A percentile compares a stretch with the other conserved stretches of the same genome.
These are phyloP conservation scores for Cryptoblepharus egeriae DNA, from an alignment of 2,797 vertebrate species.

Conservation along the genomic window DNA sequence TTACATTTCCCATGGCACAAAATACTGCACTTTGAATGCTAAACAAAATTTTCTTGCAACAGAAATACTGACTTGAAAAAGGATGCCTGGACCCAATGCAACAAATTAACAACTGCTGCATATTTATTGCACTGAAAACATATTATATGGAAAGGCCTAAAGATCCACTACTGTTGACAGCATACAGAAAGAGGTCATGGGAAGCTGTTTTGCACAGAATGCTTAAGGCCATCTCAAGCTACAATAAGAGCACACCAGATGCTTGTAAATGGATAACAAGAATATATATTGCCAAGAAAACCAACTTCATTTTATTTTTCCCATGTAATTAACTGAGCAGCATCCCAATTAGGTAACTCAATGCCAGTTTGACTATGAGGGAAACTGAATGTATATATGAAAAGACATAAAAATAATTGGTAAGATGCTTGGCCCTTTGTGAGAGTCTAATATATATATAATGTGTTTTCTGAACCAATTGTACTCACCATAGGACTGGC, in stretches of 20 bases:
- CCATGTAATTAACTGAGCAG: slow-evolving; percentile 52
- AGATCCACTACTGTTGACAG: not conserved
- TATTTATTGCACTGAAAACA: not conserved
- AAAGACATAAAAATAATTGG: slow-evolving; percentile 14
- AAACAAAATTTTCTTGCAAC: not conserved
- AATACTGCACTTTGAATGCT: not conserved
- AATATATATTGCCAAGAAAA: slow-evolving; percentile 70
- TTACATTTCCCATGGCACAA: not conserved
- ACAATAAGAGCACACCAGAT: slow-evolving; percentile 62
- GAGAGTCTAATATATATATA: not conserved
- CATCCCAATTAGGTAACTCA: slow-evolving; percentile 41
- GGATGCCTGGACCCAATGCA: not conserved
- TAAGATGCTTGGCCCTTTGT: not conserved
- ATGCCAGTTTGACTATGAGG: slow-evolving; percentile 30
- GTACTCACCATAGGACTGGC: not conserved
- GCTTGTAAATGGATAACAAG: slow-evolving; percentile 52
- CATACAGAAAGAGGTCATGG: slow-evolving; percentile 61
- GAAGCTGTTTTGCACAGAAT: slow-evolving; percentile 56
- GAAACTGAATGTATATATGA: not conserved
- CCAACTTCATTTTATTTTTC: slow-evolving; percentile 61
- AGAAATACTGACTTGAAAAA: slow-evolving; percentile 1
- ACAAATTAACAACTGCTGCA: not conserved
- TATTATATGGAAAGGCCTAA: not conserved
- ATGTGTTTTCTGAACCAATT: not conserved
- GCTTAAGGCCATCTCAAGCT: slow-evolving; percentile 47